phyloP scores from a whole-genome alignment of 2,113 vertebrate genomes.

The Microcebus lehilahytsara region DNA sequence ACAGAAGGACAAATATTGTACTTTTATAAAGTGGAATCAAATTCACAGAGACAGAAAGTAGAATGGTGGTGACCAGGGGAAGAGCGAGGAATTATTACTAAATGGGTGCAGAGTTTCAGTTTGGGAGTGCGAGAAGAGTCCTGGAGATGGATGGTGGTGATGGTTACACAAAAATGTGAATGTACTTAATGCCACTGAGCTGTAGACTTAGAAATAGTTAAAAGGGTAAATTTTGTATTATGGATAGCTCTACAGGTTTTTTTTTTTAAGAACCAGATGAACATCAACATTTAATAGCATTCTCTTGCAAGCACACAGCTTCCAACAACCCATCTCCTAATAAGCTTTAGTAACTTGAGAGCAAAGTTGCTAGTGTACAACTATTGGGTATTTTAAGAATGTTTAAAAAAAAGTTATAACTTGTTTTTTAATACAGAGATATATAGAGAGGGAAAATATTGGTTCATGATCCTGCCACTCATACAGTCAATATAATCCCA shows the following conservation, averaged over 20 bases:
- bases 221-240: neutral
- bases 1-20: neutral
- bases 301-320: neutral
- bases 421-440: neutral
- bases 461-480: neutral
- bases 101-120: neutral
- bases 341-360: neutral
- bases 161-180: no score
- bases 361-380: neutral
- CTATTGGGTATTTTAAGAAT: neutral
- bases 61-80: no score
- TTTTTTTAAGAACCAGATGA: neutral
- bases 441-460: neutral
- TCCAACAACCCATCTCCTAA: neutral
- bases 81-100: neutral
- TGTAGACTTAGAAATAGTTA: neutral
- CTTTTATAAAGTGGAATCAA: neutral
- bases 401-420: neutral
- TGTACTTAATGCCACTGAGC: neutral
- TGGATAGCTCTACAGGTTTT: neutral
- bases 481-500: neutral
- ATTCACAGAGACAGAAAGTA: neutral
- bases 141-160: fast-evolving
- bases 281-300: neutral
- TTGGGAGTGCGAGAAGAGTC: neutral